Evolutionary conservation across 2,797 vertebrate species (phyloP), one percentile per base, ranked within the genome.

Genomic region (Diglossa cyanea): DNA sequence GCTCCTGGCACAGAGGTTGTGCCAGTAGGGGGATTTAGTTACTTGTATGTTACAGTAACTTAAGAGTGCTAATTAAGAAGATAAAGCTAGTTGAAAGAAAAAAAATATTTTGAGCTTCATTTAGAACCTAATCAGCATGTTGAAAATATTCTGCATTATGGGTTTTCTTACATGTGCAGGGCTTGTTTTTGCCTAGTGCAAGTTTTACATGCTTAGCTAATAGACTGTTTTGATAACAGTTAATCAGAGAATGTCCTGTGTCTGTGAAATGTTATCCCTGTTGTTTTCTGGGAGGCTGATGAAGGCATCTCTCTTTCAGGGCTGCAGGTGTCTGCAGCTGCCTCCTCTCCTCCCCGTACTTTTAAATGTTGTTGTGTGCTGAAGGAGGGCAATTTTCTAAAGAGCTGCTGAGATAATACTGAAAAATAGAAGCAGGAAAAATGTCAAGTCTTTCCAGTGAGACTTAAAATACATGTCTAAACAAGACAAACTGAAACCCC

Each of bases 11-110:
- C 66, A 70, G 54, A 25, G 35, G 0, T 48, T 60, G 77, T 82
- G 53, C 67, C 86, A 61, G 67, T 45, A 76, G 86, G 50, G 65
- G 63, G 88, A 82, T 93, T 92, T 79, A 93, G 90, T 93, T 97
- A 92, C 80, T 72, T 88, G 26, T 18, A 17, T 67, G 51, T 78
- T 81, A 16, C 19, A 44, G 92, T 90, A 95, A 92, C 66, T 76
- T 86, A 76, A 84, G 80, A 86, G 44, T 92, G 63, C 86, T 92
- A 86, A 95, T 76, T 84, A 86, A 57, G 53, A 71, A 67, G 62
- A 42, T 88, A 21, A 33, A 67, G 20, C 42, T 88, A 33, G 50
- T 68, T 67, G 37, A 44, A 83, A 91, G 48, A 65, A 82, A 78
- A 75, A 84, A 88, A 67, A 10, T 23, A 42, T 1, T 68, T 51